Base-by-base conservation (phyloP, 2,113 vertebrate species). In the Salvelinus fontinalis region DNA sequence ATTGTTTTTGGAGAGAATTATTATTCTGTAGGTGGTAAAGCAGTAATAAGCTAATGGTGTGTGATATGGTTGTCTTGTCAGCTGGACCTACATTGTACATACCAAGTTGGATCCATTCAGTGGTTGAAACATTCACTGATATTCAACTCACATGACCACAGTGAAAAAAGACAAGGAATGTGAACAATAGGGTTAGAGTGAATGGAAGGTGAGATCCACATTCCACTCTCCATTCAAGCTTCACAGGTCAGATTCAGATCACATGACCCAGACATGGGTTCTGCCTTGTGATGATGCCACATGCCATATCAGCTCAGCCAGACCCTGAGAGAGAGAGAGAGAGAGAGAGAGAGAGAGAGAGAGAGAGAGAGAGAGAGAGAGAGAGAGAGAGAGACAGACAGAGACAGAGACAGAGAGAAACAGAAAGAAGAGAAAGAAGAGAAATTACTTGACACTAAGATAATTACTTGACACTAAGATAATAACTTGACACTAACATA, bases 171-270 rank as follows among this genome's bases (percentile, higher is more conserved):
- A 81, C 26, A 11, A 34, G 62, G 31, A 54, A 34, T 26, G 74
- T 31, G 68, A 70, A 85, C 80, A 87, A 85, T 59, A 18, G 79
- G 65, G 76, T 54, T 22, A 22, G n/a, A 85, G 80, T 73, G 76
- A 85, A 81, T 72, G 75, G 59, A 22, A 22, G 59, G 20, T 79
- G 72, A 75, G 73, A 82, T 74, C 74, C 68, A 74, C 84, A 86
- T 86, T 90, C 84, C 80, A 83, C 64, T 81, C 75, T 84, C 74
- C 78, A 72, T 81, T 88, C 86, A 84, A 80, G 83, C 85, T 51
- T 76, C 68, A 75, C 82, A 73, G 82, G 76, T 82, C 22, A 44
- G 39, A 44, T 70, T 79, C 51, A 75, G 84, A 72, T 87, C 85
- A 83, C 83, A 81, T 86, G 84, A 84, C 70, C 75, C 3, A 49